Conservation (phyloP, 2,888 invertebrate species). For the Thymelicus lineola region DNA sequence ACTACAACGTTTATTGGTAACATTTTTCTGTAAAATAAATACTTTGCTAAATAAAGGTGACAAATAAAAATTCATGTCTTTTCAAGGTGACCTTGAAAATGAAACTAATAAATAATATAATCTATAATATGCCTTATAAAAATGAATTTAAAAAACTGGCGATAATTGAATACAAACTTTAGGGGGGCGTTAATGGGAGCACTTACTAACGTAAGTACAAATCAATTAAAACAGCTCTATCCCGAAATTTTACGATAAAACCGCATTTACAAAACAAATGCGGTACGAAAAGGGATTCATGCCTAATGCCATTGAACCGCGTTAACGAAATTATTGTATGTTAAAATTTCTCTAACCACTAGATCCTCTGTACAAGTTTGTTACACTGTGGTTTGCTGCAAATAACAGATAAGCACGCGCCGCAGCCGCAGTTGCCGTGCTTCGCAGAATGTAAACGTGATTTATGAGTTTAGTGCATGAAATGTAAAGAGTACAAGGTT, state of each 20-base stretch:
- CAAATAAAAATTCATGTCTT: no score
- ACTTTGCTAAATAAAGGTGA: no score
- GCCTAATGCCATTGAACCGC: background rate
- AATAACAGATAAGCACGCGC: slow-evolving; percentile 81
- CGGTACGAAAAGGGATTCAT: background rate
- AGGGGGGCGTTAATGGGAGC: no score
- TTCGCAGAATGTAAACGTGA: slow-evolving; percentile 77
- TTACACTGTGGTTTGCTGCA: slow-evolving; percentile 63
- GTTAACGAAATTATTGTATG: background rate
- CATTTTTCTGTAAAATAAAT: no score
- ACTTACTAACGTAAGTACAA: no score
- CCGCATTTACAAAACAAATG: background rate
- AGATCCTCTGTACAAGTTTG: slow-evolving; percentile 1
- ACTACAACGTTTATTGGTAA: no score
- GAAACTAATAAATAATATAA: no score
- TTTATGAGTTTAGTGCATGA: slow-evolving; percentile 75
- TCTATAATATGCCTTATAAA: no score
- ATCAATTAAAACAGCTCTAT: background rate
- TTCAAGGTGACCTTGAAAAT: no score
- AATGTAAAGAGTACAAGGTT: slow-evolving; percentile 10
- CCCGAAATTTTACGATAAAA: background rate
- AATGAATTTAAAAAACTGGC: no score
- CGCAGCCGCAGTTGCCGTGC: slow-evolving; percentile 70
- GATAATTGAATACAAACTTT: no score
- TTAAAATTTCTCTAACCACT: slow-evolving; percentile 1